These are phyloP conservation scores for Empis livida DNA, from an alignment of 2,888 invertebrate species.

Conservation along the genomic window DNA sequence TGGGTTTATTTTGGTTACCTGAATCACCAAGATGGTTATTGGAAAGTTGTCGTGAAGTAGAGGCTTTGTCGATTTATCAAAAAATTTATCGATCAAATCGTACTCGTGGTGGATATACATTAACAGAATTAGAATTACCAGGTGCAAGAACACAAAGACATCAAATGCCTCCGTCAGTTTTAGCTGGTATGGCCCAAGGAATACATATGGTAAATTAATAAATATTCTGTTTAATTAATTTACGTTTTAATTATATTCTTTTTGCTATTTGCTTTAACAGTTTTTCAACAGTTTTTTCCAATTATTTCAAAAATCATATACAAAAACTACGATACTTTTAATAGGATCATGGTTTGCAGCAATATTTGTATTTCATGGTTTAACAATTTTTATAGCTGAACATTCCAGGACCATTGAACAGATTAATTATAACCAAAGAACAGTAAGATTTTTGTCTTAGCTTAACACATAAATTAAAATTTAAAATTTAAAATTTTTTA, in stretches of 20 bases:
- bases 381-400: slow-evolving; percentile 43
- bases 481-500: no score
- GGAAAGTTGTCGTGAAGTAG: slow-evolving; percentile 62
- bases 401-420: slow-evolving; percentile 39
- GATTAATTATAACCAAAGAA: slow-evolving; percentile 29
- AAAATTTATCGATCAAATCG: slow-evolving; percentile 16
- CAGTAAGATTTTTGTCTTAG: slow-evolving; percentile 19
- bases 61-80: slow-evolving; percentile 64
- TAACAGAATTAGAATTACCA: slow-evolving; percentile 57
- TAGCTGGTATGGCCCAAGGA: slow-evolving; percentile 37
- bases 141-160: slow-evolving; percentile 42
- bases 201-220: slow-evolving; percentile 32
- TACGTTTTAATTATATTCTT: neutral
- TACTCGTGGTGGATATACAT: slow-evolving; percentile 38
- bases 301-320: slow-evolving; percentile 49
- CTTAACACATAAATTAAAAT: slow-evolving; percentile 44
- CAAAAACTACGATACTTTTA: slow-evolving; percentile 47
- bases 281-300: slow-evolving; percentile 58
- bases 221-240: no score
- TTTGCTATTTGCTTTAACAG: slow-evolving; percentile 42
- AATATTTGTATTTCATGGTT: slow-evolving; percentile 40
- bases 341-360: slow-evolving; percentile 45
- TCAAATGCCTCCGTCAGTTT: slow-evolving; percentile 39
- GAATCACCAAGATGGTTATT: slow-evolving; percentile 62
- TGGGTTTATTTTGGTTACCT: slow-evolving; percentile 58